These are phyloP conservation scores for Virgularia gustaviana DNA, from an alignment of 92 coral and sea anemone genomes.

Conservation along the genomic window DNA sequence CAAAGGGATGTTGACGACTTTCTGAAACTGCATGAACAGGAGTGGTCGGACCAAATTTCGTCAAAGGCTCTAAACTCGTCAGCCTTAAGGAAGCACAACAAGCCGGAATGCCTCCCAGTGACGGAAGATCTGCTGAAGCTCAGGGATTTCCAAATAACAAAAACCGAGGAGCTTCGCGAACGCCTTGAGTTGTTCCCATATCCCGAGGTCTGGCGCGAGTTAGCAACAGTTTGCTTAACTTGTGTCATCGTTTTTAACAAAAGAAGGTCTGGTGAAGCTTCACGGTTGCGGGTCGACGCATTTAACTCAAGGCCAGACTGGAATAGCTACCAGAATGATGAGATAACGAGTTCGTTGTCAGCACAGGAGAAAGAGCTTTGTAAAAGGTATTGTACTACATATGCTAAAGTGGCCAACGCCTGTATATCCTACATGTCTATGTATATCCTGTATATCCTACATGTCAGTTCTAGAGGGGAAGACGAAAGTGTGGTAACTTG, in stretches of 20 bases:
- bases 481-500: no score
- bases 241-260: not conserved
- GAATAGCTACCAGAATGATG: not conserved
- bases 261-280: not conserved
- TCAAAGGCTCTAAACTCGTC: not conserved
- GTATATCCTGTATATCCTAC: no score
- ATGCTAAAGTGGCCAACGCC: no score
- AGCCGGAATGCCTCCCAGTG: not conserved
- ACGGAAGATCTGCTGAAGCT: not conserved
- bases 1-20: not conserved
- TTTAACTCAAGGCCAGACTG: not conserved
- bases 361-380: slow-evolving; percentile 1
- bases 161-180: no score
- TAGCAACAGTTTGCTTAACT: not conserved
- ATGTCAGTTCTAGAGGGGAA: no score
- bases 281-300: not conserved
- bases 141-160: not conserved
- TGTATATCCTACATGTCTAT: no score
- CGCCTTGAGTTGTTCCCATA: not conserved
- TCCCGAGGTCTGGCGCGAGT: not conserved
- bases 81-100: not conserved
- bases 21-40: not conserved
- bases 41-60: not conserved
- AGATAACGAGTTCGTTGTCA: not conserved
- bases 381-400: slow-evolving; percentile 3